Percentiles rank a stretch among this genome's conserved stretches.
Evolutionary conservation across 2,113 vertebrate genomes (phyloP).

Genomic region (Phrynosoma platyrhinos): DNA sequence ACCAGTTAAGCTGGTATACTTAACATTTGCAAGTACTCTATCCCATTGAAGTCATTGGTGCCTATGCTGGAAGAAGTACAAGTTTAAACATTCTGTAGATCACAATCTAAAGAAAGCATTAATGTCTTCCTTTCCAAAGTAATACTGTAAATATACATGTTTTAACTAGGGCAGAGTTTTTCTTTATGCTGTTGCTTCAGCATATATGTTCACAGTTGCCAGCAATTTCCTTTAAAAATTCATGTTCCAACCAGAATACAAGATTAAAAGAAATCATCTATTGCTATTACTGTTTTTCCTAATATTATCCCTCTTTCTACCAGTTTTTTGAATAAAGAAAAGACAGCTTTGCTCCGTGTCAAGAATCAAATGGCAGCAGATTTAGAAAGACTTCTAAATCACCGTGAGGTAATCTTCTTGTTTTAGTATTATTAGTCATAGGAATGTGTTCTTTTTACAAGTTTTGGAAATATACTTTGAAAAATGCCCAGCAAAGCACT

Average conservation of each 20-base stretch:
- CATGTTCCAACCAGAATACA: constrained; percentile 57
- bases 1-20: not conserved
- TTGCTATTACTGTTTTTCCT: constrained; percentile 67
- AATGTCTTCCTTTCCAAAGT: not conserved
- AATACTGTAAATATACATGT: not conserved
- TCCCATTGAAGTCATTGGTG: not conserved
- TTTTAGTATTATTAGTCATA: constrained; percentile 43
- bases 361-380: constrained; percentile 97
- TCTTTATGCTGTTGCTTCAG: constrained; percentile 56
- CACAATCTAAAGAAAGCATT: constrained; percentile 39
- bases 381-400: constrained; percentile 93
- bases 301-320: constrained; percentile 59
- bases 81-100: not conserved
- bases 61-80: not conserved
- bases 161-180: constrained; percentile 44
- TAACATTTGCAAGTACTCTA: not conserved
- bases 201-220: constrained; percentile 55
- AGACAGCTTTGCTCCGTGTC: constrained; percentile 84
- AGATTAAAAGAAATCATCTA: constrained; percentile 71
- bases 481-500: not conserved
- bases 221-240: constrained; percentile 58
- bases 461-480: constrained; percentile 21
- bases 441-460: rapidly evolving
- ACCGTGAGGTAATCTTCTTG: constrained; percentile 88
- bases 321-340: constrained; percentile 93